Percentiles rank a stretch among this genome's conserved stretches.
phyloP scores from a whole-genome alignment of 2,797 vertebrate genomes.

The Oreochromis grahami region DNA sequence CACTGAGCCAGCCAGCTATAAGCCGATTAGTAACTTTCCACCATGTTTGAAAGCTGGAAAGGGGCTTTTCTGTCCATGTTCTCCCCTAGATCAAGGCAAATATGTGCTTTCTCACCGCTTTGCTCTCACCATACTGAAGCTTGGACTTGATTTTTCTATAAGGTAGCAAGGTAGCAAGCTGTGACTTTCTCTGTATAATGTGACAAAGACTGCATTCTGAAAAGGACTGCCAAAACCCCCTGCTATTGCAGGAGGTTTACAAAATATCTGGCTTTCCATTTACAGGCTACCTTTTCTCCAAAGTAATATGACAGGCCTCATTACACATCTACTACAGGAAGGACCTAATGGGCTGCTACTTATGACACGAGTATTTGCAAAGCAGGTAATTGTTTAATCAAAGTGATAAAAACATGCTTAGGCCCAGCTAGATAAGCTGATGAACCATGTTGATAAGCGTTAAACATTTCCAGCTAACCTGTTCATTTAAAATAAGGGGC shows the following conservation, averaged over 20 bases:
- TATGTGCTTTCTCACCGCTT: slow-evolving; percentile 55
- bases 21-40: slow-evolving; percentile 74
- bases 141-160: slow-evolving; percentile 22
- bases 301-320: slow-evolving; percentile 62
- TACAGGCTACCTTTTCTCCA: slow-evolving; percentile 68
- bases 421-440: slow-evolving; percentile 37
- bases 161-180: slow-evolving; percentile 33
- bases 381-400: slow-evolving; percentile 64
- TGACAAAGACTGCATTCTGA: slow-evolving; percentile 47
- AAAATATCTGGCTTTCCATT: slow-evolving; percentile 69
- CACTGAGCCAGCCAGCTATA: slow-evolving; percentile 56
- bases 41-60: slow-evolving; percentile 55
- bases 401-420: slow-evolving; percentile 51
- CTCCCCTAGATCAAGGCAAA: slow-evolving; percentile 61
- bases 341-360: slow-evolving; percentile 62
- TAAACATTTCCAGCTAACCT: slow-evolving; percentile 25
- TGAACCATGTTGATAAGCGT: slow-evolving; percentile 40
- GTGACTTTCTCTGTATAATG: slow-evolving; percentile 37
- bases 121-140: slow-evolving; percentile 16
- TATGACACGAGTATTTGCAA: slow-evolving; percentile 65
- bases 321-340: slow-evolving; percentile 65
- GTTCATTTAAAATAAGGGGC: slow-evolving; percentile 34
- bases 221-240: slow-evolving; percentile 58
- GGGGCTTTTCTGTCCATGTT: slow-evolving; percentile 54
- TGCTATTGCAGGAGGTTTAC: slow-evolving; percentile 65